These are phyloP conservation scores for Drosophila lutescens DNA, from an alignment of 2,888 invertebrate genomes.

Conservation along the genomic window DNA sequence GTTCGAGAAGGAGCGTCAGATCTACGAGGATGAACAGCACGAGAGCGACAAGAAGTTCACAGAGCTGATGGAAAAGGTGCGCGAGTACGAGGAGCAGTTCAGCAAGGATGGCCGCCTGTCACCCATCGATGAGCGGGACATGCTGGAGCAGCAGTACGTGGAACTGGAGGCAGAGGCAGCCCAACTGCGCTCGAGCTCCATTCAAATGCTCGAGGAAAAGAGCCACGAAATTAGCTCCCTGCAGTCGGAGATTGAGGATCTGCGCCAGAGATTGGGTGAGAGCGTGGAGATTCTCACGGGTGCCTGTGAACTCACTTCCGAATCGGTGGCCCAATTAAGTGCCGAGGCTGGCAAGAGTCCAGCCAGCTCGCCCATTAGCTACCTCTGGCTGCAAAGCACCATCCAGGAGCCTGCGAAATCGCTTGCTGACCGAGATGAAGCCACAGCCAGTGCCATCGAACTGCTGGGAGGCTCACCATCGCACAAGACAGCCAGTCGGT, in stretches of 20 bases:
- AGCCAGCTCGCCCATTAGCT: slow-evolving; percentile 85
- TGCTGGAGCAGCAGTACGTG: slow-evolving; percentile 89
- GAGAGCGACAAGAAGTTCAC: slow-evolving; percentile 91
- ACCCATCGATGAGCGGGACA: slow-evolving; percentile 91
- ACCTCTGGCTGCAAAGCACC: slow-evolving; percentile 85
- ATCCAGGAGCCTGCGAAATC: slow-evolving; percentile 83
- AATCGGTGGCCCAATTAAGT: slow-evolving; percentile 59
- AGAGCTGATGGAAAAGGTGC: slow-evolving; percentile 89
- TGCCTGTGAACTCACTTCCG: slow-evolving; percentile 78
- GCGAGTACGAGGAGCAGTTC: slow-evolving; percentile 92
- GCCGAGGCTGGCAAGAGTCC: slow-evolving; percentile 74
- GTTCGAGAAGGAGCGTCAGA: slow-evolving; percentile 89
- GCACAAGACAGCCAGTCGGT: slow-evolving; percentile 71
- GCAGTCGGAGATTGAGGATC: slow-evolving; percentile 85
- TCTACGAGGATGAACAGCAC: slow-evolving; percentile 89
- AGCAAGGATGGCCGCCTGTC: slow-evolving; percentile 87
- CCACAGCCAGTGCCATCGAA: slow-evolving; percentile 43
- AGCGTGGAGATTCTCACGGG: slow-evolving; percentile 82
- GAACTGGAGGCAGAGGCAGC: slow-evolving; percentile 90
- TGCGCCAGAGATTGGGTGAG: slow-evolving; percentile 82
- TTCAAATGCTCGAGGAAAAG: slow-evolving; percentile 86
- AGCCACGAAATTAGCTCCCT: slow-evolving; percentile 86
- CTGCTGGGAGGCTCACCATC: slow-evolving; percentile 60
- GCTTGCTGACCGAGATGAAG: slow-evolving; percentile 67
- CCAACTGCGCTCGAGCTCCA: slow-evolving; percentile 85